These are phyloP conservation scores for Coelogynopora nodosa DNA, from an alignment of 2,888 invertebrate genomes.

Conservation along the genomic window DNA sequence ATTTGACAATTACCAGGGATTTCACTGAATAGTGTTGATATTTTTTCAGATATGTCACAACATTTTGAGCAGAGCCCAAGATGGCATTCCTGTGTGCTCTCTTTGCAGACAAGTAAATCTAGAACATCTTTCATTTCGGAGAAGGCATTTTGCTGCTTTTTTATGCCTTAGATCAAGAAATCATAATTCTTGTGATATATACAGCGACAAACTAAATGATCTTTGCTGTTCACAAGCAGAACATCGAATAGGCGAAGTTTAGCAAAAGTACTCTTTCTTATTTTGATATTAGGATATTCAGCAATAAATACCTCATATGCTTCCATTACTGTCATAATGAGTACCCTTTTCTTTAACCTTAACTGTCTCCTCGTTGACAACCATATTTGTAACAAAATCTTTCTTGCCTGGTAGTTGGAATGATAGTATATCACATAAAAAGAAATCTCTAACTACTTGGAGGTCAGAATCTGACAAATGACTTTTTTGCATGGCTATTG, in stretches of 20 bases:
- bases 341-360: neutral
- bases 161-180: neutral
- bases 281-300: neutral
- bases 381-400: neutral
- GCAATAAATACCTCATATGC: neutral
- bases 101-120: neutral
- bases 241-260: neutral
- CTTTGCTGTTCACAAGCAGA: neutral
- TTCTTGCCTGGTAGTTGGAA: neutral
- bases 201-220: neutral
- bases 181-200: neutral
- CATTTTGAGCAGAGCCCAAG: neutral
- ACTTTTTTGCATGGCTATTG: neutral
- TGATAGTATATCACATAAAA: neutral
- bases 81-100: neutral
- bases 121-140: neutral
- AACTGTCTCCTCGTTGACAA: neutral
- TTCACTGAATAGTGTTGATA: neutral
- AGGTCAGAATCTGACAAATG: neutral
- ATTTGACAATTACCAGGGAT: neutral
- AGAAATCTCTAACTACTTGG: neutral
- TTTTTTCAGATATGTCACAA: neutral
- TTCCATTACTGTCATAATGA: neutral
- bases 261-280: neutral
- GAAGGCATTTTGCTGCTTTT: neutral